Percentiles rank a stretch among this genome's conserved stretches.
These are phyloP conservation scores for Prietella phreatophila DNA, from an alignment of 2,113 vertebrate species.

Conservation along the genomic window DNA sequence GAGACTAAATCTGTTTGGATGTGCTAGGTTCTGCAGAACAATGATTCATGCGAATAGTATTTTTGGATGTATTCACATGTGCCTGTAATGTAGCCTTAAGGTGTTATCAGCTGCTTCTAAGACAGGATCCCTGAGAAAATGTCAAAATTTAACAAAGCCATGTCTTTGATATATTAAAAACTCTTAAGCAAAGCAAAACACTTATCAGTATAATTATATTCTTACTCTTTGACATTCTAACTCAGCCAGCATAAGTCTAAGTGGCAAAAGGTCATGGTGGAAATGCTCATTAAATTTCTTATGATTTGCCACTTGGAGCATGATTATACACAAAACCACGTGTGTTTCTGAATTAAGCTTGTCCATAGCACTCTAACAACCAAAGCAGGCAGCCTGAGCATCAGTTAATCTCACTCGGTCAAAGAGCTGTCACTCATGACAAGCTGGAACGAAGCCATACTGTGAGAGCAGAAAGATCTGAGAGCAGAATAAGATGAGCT, in stretches of 20 bases:
- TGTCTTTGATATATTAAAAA: background rate
- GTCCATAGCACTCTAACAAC: slow-evolving; percentile 1
- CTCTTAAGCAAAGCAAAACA: background rate
- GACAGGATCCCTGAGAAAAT: background rate
- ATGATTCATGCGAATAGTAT: background rate
- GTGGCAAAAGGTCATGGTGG: slow-evolving; percentile 26
- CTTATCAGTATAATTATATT: slow-evolving; percentile 31
- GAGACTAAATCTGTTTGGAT: slow-evolving; percentile 21
- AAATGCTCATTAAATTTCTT: slow-evolving; percentile 31
- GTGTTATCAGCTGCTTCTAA: background rate
- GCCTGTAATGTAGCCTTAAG: background rate
- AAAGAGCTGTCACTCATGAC: background rate
- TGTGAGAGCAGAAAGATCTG: background rate
- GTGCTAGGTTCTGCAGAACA: background rate
- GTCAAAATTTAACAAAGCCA: slow-evolving; percentile 14
- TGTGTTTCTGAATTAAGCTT: slow-evolving; percentile 7
- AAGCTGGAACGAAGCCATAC: background rate
- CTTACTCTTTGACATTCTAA: slow-evolving; percentile 41
- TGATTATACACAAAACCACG: slow-evolving; percentile 18
- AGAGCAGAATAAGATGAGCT: slow-evolving; percentile 28
- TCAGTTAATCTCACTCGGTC: background rate
- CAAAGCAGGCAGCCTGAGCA: background rate
- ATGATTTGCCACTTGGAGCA: background rate
- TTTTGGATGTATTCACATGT: slow-evolving; percentile 21
- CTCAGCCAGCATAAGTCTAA: slow-evolving; percentile 20